These are phyloP conservation scores for Cebidichthys violaceus DNA, from an alignment of 2,113 vertebrate species.

Conservation along the genomic window DNA sequence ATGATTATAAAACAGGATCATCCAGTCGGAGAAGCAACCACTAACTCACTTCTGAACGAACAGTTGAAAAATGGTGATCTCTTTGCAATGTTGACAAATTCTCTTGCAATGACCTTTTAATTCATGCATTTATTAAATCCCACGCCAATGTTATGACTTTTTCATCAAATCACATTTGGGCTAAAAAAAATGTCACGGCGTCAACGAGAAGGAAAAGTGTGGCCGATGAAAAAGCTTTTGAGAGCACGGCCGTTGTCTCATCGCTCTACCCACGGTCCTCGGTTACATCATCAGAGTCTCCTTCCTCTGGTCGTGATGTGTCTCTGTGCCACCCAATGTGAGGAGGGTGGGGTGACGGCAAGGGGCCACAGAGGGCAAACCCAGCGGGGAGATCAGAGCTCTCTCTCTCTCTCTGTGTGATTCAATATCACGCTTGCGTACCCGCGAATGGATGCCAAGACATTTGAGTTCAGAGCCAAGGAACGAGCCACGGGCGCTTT, in stretches of 20 bases:
- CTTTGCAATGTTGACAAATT: not conserved
- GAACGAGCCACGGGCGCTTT: constrained; percentile 48
- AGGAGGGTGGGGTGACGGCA: constrained; percentile 26
- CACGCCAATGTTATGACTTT: not conserved
- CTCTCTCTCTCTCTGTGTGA: constrained; percentile 73
- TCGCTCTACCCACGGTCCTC: not conserved
- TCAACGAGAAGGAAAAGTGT: not conserved
- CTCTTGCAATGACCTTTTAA: constrained; percentile 2
- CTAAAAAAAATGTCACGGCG: not conserved
- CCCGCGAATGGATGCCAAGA: constrained; percentile 73
- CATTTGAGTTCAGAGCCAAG: constrained; percentile 66
- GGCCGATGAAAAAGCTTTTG: not conserved
- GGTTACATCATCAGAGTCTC: constrained; percentile 63
- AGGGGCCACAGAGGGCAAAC: constrained; percentile 65
- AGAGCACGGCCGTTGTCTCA: constrained; percentile 27
- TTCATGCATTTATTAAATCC: constrained; percentile 12
- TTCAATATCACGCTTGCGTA: constrained; percentile 78
- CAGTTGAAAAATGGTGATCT: not conserved
- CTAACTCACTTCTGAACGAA: not conserved
- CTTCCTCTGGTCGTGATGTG: constrained; percentile 54
- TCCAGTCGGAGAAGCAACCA: not conserved
- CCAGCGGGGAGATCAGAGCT: constrained; percentile 74
- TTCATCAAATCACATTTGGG: not conserved
- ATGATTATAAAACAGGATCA: not conserved
- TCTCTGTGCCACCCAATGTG: constrained; percentile 64